Percentiles rank a stretch among this genome's conserved stretches.
Conservation (phyloP, 2,113 vertebrate genomes). For the Cheirogaleus medius region DNA sequence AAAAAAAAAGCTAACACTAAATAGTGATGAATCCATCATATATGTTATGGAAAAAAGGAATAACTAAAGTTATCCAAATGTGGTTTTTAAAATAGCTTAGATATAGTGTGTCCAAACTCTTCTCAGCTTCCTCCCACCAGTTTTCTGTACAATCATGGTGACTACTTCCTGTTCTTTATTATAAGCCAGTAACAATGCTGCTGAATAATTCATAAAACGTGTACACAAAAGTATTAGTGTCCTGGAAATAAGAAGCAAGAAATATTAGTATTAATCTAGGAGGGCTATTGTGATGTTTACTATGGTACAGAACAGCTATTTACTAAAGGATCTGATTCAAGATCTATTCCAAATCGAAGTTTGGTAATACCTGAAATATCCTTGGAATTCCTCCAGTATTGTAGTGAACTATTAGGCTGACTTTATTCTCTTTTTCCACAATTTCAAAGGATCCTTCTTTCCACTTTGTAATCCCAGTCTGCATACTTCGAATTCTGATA, state of each 20-base stretch:
- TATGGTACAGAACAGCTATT: conserved; percentile 69
- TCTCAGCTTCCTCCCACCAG: conserved; percentile 7
- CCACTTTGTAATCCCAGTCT: conserved; percentile 95
- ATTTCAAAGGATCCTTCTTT: conserved; percentile 98
- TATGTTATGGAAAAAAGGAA: background rate
- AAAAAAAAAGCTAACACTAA: conserved; percentile 18
- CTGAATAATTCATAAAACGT: conserved; percentile 67
- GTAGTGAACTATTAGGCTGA: conserved; percentile 92
- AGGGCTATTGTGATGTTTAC: conserved; percentile 10
- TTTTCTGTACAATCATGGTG: conserved; percentile 44
- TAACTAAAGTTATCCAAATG: background rate
- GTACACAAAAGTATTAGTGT: conserved; percentile 65
- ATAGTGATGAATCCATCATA: background rate
- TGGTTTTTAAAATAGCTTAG: background rate
- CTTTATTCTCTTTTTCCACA: conserved; percentile 96
- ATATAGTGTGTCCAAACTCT: background rate
- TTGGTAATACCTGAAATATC: conserved; percentile 91
- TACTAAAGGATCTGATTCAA: conserved; percentile 57
- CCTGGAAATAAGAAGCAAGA: conserved; percentile 68
- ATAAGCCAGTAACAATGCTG: background rate
- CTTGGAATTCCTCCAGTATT: conserved; percentile 92
- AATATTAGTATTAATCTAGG: conserved; percentile 62
- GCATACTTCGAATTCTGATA: conserved; percentile 91
- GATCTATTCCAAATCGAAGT: conserved; percentile 67
- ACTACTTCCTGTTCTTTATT: background rate